Evolutionary conservation across 2,888 invertebrate genomes (phyloP), one percentile per base, ranked within the genome.

Genomic region (Vandiemenella viatica): DNA sequence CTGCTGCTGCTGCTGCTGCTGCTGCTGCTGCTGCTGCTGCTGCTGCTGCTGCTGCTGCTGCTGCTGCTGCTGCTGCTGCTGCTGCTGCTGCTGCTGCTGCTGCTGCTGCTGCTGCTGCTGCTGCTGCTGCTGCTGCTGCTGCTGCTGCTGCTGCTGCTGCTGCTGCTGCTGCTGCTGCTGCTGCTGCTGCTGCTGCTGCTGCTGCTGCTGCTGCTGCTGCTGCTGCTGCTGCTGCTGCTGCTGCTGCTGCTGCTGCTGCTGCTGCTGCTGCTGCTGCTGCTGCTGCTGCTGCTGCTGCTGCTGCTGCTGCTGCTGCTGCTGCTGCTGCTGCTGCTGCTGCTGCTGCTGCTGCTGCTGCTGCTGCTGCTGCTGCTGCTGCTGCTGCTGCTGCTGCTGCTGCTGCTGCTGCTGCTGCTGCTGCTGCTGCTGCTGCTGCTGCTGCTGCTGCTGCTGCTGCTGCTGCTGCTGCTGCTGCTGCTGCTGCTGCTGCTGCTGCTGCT

Each of bases 1-100:
- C 32, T 32, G 32, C 32, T 32, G 32, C 32, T 32, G 32, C 32
- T 32, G 32, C 32, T 32, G 32, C 32, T 32, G 32, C 32, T 32
- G 32, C 32, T 32, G 32, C 32, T 32, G 32, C 32, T 32, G 32
- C 32, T 32, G 32, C 32, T 10, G 45, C 45, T 26, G 2, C 26
- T 23, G 45, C 45, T 16, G 32, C 45, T 45, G 22, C 45, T 26
- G 22, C 45, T 23, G 45, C 6, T 8, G 15, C 22, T 45, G 26
- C 32, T 45, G 21, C 1, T 45, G 15, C 32, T 32, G 32, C 45
- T 23, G 4, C 45, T 26, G 13, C 32, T 23, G 45, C 10, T 45
- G 22, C 45, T n/a, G 32, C 15, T 37, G n/a, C 32, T 45, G 15
- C 45, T 32, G 15, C 45, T 45, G 37, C 26, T 23, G 45, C 5